Evolutionary conservation across 2,888 invertebrate genomes (phyloP).

Genomic region (Coleophora deauratella): DNA sequence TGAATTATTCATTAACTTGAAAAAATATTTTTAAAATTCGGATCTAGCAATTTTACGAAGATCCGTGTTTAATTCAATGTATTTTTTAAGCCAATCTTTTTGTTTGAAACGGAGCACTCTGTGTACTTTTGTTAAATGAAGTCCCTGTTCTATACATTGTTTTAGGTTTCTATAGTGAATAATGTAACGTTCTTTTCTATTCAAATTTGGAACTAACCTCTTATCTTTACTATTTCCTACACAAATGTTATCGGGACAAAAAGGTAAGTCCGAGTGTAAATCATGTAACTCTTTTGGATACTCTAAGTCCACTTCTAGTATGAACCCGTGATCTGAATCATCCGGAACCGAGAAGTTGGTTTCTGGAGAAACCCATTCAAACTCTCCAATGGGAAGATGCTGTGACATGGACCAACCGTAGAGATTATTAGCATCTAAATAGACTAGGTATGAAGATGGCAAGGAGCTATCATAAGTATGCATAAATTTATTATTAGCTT

Average conservation of each 20-base stretch:
- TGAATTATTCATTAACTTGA: too few species aligned
- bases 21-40: too few species aligned
- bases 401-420: slow-evolving; percentile 35
- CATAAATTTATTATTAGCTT: slow-evolving; percentile 30
- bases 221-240: slow-evolving; percentile 5
- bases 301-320: slow-evolving; percentile 27
- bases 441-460: slow-evolving; percentile 22
- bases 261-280: slow-evolving; percentile 23
- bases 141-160: too few species aligned
- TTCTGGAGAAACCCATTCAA: slow-evolving; percentile 25
- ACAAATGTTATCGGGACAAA: slow-evolving; percentile 15
- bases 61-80: too few species aligned
- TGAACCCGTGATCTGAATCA: slow-evolving; percentile 14
- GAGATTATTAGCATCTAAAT: slow-evolving; percentile 34
- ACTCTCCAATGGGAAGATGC: slow-evolving; percentile 22
- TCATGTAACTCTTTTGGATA: slow-evolving; percentile 24
- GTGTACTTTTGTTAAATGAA: too few species aligned
- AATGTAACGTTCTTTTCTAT: slow-evolving; percentile 16
- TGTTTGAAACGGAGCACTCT: too few species aligned
- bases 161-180: slow-evolving; percentile 23
- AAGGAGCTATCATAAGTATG: slow-evolving; percentile 16
- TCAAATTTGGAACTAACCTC: slow-evolving; percentile 17
- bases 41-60: too few species aligned
- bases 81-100: too few species aligned
- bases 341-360: slow-evolving; percentile 10